Percentiles rank a stretch among this genome's conserved stretches.
phyloP scores from a whole-genome alignment of 2,888 invertebrate species.

The Dyspetes luteomarginatus region DNA sequence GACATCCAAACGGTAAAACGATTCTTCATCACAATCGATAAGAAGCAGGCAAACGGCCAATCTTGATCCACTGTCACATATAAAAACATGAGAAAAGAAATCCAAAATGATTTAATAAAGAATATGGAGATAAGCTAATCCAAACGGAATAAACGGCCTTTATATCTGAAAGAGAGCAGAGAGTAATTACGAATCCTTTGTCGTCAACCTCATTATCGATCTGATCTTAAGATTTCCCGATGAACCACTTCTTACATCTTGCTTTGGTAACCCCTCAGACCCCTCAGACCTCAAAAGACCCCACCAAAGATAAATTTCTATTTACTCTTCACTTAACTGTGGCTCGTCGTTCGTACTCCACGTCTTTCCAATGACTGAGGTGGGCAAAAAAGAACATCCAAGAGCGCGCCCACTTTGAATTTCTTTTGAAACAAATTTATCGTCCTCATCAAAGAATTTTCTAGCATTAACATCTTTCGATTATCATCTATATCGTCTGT shows the following conservation, averaged over 20 bases:
- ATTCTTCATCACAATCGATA: too few relatives aligned
- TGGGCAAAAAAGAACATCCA: constrained; percentile 8
- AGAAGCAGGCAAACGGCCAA: too few relatives aligned
- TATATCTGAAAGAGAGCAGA: constrained; percentile 70
- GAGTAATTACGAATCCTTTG: constrained; percentile 80
- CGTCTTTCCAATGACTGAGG: constrained; percentile 30
- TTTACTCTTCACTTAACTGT: constrained; percentile 4
- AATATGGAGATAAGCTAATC: constrained; percentile 7
- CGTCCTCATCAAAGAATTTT: constrained; percentile 22
- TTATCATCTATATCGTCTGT: neutral
- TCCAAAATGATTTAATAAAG: constrained; percentile 20
- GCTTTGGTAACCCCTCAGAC: constrained; percentile 6
- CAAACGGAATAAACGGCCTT: constrained; percentile 67
- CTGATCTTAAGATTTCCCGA: constrained; percentile 70
- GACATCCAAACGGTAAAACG: too few relatives aligned
- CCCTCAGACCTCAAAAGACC: constrained; percentile 24
- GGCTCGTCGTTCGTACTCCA: neutral
- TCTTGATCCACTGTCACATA: too few relatives aligned
- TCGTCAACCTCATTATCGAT: constrained; percentile 65
- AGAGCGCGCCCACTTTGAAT: constrained; percentile 19
- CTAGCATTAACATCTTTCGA: constrained; percentile 6
- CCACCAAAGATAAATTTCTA: constrained; percentile 18
- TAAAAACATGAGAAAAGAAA: too few relatives aligned
- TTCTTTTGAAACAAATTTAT: constrained; percentile 20
- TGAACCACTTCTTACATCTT: constrained; percentile 39